Percentiles rank a stretch among this genome's conserved stretches.
These are phyloP conservation scores for Latheticus oryzae DNA, from an alignment of 2,888 invertebrate genomes.

Conservation along the genomic window DNA sequence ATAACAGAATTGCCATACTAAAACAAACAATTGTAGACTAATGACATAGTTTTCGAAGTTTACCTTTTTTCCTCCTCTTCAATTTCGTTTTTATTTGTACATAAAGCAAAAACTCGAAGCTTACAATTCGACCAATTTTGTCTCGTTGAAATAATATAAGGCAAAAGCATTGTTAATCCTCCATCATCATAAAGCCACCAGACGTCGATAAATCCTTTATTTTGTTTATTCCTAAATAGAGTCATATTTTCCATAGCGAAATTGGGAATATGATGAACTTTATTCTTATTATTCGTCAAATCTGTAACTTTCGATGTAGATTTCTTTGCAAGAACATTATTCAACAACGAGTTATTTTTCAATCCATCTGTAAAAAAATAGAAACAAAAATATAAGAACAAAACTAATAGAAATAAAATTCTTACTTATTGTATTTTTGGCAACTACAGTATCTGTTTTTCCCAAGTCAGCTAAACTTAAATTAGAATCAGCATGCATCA, in stretches of 20 bases:
- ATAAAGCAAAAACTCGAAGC: slow-evolving; percentile 84
- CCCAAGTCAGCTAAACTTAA: slow-evolving; percentile 71
- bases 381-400: no score
- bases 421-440: slow-evolving; percentile 34
- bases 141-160: slow-evolving; percentile 86
- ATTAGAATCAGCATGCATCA: slow-evolving; percentile 80
- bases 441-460: slow-evolving; percentile 55
- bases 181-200: slow-evolving; percentile 98
- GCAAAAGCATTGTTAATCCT: slow-evolving; percentile 85
- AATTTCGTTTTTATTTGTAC: slow-evolving; percentile 81
- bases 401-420: not conserved
- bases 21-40: slow-evolving; percentile 52
- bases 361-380: slow-evolving; percentile 22
- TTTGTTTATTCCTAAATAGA: slow-evolving; percentile 82
- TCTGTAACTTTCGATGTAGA: slow-evolving; percentile 15
- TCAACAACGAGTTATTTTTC: slow-evolving; percentile 27
- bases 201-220: slow-evolving; percentile 87
- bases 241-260: slow-evolving; percentile 77
- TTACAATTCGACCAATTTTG: slow-evolving; percentile 82
- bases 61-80: slow-evolving; percentile 89
- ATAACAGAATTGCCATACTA: slow-evolving; percentile 92
- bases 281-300: slow-evolving; percentile 3
- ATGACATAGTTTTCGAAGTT: slow-evolving; percentile 49
- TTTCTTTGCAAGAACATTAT: slow-evolving; percentile 32
- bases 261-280: slow-evolving; percentile 55